Evolutionary conservation across 37 sponge, comb jelly and placozoan species (phyloP).

Genomic region (Hormiphora californensis): DNA sequence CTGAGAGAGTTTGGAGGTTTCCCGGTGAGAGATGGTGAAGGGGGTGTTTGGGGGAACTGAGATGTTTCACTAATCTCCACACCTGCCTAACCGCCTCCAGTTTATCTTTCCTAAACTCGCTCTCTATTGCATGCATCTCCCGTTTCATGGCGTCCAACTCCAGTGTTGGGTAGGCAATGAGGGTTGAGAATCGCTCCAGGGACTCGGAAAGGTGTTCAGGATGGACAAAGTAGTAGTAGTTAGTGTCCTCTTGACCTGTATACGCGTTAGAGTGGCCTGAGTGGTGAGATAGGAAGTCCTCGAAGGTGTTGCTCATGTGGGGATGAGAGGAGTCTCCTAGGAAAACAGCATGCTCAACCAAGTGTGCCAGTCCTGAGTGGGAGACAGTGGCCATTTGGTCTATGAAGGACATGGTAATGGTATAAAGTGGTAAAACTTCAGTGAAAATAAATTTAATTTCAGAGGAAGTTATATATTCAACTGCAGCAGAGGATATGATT

Average conservation of each 20-base stretch:
- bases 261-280: constrained; percentile 86
- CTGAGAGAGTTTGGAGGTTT: background rate
- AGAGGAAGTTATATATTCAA: too few relatives aligned
- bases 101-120: constrained; percentile 48
- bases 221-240: constrained; percentile 74
- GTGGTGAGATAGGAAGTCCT: constrained; percentile 55
- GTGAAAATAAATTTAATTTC: too few relatives aligned
- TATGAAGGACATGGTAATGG: too few relatives aligned
- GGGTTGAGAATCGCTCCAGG: constrained; percentile 59
- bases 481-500: too few relatives aligned
- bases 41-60: background rate
- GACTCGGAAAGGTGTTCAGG: constrained; percentile 61
- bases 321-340: constrained; percentile 38
- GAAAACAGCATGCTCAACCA: constrained; percentile 34
- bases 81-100: constrained; percentile 41
- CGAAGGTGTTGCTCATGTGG: constrained; percentile 1
- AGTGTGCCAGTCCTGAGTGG: constrained; percentile 58
- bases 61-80: constrained; percentile 41
- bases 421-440: too few relatives aligned
- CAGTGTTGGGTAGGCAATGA: background rate
- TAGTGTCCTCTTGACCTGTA: constrained; percentile 82
- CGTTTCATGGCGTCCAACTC: background rate
- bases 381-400: too few relatives aligned
- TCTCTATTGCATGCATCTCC: constrained; percentile 37
- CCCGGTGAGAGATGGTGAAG: constrained; percentile 31